These are phyloP conservation scores for Podabrus alpinus DNA, from an alignment of 2,888 invertebrate genomes.

Conservation along the genomic window DNA sequence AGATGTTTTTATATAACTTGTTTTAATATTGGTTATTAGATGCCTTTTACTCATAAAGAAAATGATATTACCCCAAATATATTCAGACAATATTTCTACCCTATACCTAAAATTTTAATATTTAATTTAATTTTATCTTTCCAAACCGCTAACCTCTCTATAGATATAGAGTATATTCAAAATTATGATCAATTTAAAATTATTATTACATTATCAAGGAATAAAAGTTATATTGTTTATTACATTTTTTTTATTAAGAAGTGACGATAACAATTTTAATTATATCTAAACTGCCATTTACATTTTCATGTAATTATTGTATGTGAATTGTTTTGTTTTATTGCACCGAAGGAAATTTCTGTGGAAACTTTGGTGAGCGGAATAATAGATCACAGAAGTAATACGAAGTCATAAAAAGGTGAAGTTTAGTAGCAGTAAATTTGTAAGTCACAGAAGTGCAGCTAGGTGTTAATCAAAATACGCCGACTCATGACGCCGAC, in stretches of 20 bases:
- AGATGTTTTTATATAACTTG: conserved; percentile 31
- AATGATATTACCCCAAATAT: not conserved
- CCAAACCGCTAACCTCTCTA: conserved; percentile 11
- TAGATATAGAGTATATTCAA: not conserved
- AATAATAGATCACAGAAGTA: too few relatives aligned
- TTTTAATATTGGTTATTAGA: conserved; percentile 36
- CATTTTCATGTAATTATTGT: too few relatives aligned
- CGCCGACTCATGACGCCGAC: too few relatives aligned
- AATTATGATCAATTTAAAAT: not conserved
- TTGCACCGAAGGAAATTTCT: too few relatives aligned
- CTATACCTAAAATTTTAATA: conserved; percentile 19
- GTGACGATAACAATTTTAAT: too few relatives aligned
- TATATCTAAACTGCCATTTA: too few relatives aligned
- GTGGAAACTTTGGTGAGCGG: too few relatives aligned
- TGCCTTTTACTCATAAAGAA: conserved; percentile 5
- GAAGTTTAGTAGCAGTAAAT: too few relatives aligned
- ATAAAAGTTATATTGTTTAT: not conserved
- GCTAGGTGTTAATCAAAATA: too few relatives aligned
- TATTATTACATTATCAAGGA: not conserved
- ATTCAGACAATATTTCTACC: not conserved
- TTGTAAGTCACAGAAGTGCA: too few relatives aligned
- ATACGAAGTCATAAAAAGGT: too few relatives aligned
- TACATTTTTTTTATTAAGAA: not conserved
- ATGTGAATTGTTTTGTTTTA: too few relatives aligned
- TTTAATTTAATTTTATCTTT: conserved; percentile 29